These are phyloP conservation scores for Salarias fasciatus DNA, from an alignment of 2,797 vertebrate species.

Conservation along the genomic window DNA sequence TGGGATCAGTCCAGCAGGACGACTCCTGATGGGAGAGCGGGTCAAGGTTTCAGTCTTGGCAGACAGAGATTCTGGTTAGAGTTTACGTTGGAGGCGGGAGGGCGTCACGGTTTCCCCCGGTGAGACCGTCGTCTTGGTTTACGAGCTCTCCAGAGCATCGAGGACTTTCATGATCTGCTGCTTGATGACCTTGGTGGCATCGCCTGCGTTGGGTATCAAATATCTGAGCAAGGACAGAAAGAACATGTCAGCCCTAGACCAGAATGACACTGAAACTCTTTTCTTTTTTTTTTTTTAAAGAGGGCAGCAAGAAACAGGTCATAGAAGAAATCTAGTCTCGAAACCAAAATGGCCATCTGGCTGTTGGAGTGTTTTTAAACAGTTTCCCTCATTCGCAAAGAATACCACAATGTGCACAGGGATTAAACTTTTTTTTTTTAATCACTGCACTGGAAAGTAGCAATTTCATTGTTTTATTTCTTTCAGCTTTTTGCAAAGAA, in stretches of 20 bases:
- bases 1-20: conserved; percentile 57
- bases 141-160: conserved; percentile 96
- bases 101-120: conserved; percentile 6
- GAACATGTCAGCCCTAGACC: background rate
- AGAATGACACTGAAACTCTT: too few relatives aligned
- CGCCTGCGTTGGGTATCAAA: conserved; percentile 98
- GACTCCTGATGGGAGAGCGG: conserved; percentile 35
- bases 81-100: conserved; percentile 51
- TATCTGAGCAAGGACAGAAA: conserved; percentile 81
- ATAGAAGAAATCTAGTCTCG: too few relatives aligned
- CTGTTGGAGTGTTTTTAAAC: too few relatives aligned
- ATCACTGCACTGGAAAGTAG: too few relatives aligned
- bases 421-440: too few relatives aligned
- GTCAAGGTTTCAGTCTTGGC: conserved; percentile 31
- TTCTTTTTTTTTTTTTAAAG: too few relatives aligned
- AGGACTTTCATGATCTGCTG: conserved; percentile 99
- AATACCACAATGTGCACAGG: too few relatives aligned
- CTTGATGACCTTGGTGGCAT: conserved; percentile 99
- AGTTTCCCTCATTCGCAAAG: too few relatives aligned
- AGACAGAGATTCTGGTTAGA: conserved; percentile 50
- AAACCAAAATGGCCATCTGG: too few relatives aligned
- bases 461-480: too few relatives aligned
- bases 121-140: conserved; percentile 35
- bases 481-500: too few relatives aligned
- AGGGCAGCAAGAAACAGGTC: too few relatives aligned